Conservation (phyloP, 1,140 invertebrate genomes). For the Telenomus remus region DNA sequence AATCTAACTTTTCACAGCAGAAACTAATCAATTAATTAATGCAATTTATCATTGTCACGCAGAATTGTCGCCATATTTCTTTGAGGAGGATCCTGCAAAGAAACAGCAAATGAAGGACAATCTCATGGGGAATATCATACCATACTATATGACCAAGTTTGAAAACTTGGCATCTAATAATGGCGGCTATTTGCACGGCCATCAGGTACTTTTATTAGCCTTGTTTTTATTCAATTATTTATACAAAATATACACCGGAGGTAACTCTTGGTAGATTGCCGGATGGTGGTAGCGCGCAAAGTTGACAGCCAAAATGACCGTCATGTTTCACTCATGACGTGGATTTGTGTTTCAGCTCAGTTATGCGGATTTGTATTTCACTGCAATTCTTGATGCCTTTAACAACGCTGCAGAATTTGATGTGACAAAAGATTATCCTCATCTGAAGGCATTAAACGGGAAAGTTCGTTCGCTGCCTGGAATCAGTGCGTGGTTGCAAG, state of each 20-base stretch:
- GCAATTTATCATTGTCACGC: neutral
- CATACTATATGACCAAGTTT: conserved; percentile 67
- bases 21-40: conserved; percentile 1
- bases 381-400: conserved; percentile 77
- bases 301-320: conserved; percentile 1
- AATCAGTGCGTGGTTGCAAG: conserved; percentile 79
- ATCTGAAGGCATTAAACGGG: conserved; percentile 75
- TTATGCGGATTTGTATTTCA: conserved; percentile 80
- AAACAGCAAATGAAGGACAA: conserved; percentile 62
- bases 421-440: conserved; percentile 75
- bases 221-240: neutral
- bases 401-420: conserved; percentile 75
- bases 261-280: neutral
- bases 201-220: conserved; percentile 59
- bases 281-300: neutral
- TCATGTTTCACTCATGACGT: conserved; percentile 4
- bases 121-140: conserved; percentile 63
- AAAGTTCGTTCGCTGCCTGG: conserved; percentile 74
- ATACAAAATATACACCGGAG: neutral
- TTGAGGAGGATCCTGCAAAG: conserved; percentile 60
- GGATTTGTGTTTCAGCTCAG: conserved; percentile 74
- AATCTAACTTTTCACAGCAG: neutral
- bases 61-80: conserved; percentile 59
- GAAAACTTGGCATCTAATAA: conserved; percentile 66
- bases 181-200: conserved; percentile 69